Evolutionary conservation across 2,888 invertebrate genomes (phyloP), one percentile per base, ranked within the genome.

Genomic region (Hypomecis atomaria): DNA sequence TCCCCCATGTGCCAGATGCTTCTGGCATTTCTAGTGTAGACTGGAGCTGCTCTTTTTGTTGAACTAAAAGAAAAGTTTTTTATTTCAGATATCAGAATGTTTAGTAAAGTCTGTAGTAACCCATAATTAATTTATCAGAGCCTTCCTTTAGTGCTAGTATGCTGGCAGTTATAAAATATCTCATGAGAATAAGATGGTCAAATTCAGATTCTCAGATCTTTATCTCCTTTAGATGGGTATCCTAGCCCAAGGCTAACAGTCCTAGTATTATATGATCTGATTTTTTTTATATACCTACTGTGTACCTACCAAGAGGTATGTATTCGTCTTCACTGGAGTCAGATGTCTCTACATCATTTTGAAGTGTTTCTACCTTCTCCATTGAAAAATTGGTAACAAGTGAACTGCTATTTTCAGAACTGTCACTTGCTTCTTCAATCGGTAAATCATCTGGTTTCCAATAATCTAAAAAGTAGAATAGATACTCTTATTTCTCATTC

Each of bases 281-380:
- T 23, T 23, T 23, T 23, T 23, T 23, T 23, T 23, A 23, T 23
- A 23, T 2, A 23, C 23, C 23, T 23, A 23, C 8, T 48, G 50
- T 36, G 11, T 44, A 75, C 77, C 75, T 81, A 87, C 90, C 86
- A 79, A 85, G 74, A 62, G 92, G 92, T 75, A 90, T 90, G 73
- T 92, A 92, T 83, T 92, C 92, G 81, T 92, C 91, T 78, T 88
- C 92, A 86, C 92, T 92, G 54, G 90, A 89, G 71, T 92, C 92
- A 62, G 92, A 84, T 43, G 83, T 82, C 61, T 90, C 88, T 63
- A 87, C 82, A 74, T 90, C 87, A 78, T 86, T 87, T 62, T 88
- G 86, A 62, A 91, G 77, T 52, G 81, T 80, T 38, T 84, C 82
- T 71, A 89, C 82, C 79, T 88, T 91, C 72, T 90, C 89, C 73